Evolutionary conservation across 2,113 vertebrate species (phyloP).

Genomic region (Cynopterus brachyotis): DNA sequence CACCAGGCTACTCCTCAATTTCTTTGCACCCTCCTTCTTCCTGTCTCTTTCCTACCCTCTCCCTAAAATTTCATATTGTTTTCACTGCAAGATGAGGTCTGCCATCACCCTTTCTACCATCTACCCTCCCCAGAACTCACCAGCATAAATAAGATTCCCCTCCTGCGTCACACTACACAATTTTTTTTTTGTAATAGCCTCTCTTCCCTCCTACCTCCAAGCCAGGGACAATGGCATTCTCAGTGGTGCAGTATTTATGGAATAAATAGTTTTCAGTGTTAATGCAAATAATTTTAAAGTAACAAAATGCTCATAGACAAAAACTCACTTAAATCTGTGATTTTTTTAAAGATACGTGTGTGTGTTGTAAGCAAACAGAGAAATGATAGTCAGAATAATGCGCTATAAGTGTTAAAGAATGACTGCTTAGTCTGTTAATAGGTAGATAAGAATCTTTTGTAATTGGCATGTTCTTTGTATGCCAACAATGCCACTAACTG

Average conservation of each 20-base stretch:
- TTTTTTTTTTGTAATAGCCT: neutral
- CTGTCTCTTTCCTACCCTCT: rapidly evolving
- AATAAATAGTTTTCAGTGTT: neutral
- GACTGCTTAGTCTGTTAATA: constrained; percentile 30
- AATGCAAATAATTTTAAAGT: neutral
- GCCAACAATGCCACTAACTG: constrained; percentile 37
- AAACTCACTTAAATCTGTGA: neutral
- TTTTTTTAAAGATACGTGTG: neutral
- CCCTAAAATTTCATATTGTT: neutral
- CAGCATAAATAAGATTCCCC: neutral
- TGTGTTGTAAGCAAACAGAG: constrained; percentile 52
- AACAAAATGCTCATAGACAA: neutral
- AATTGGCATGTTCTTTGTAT: constrained; percentile 45
- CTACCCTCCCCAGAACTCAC: neutral
- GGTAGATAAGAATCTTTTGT: constrained; percentile 64
- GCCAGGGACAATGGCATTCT: neutral
- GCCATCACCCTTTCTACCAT: neutral
- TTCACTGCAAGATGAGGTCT: neutral
- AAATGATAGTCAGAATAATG: constrained; percentile 53
- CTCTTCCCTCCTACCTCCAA: neutral
- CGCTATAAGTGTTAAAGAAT: neutral
- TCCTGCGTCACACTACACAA: neutral
- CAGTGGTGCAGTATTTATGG: neutral
- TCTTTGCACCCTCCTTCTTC: neutral
- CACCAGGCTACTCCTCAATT: neutral